phyloP scores from a whole-genome alignment of 2,113 vertebrate species.

The Coreoperca whiteheadi region DNA sequence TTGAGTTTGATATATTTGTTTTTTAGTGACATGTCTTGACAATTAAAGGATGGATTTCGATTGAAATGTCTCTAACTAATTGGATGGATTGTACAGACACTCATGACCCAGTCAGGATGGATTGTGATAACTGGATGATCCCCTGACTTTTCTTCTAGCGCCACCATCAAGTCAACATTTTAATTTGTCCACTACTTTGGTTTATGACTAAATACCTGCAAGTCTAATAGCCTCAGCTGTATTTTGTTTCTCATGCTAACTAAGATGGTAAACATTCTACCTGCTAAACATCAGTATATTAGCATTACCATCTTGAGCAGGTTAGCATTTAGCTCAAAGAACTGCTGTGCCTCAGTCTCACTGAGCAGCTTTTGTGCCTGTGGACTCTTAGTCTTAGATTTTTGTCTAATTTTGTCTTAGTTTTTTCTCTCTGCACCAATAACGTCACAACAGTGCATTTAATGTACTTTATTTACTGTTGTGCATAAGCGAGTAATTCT shows the following conservation, averaged over 20 bases:
- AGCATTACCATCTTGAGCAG: not conserved
- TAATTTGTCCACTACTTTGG: not conserved
- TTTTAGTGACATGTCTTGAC: not conserved
- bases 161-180: too few species aligned
- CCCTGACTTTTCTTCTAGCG: conserved; percentile 1
- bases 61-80: too few species aligned
- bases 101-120: too few species aligned
- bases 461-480: not conserved
- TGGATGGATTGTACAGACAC: too few species aligned
- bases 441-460: not conserved
- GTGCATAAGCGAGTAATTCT: not conserved
- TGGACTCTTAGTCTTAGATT: not conserved
- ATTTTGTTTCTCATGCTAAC: too few species aligned
- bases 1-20: not conserved
- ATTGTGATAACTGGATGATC: too few species aligned
- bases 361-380: not conserved
- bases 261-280: not conserved
- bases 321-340: not conserved
- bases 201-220: not conserved
- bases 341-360: not conserved
- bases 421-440: not conserved
- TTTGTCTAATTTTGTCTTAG: not conserved
- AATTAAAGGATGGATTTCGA: not conserved
- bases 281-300: not conserved
- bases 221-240: not conserved